These are phyloP conservation scores for Heterotilapia buettikoferi DNA, from an alignment of 2,113 vertebrate species.

Conservation along the genomic window DNA sequence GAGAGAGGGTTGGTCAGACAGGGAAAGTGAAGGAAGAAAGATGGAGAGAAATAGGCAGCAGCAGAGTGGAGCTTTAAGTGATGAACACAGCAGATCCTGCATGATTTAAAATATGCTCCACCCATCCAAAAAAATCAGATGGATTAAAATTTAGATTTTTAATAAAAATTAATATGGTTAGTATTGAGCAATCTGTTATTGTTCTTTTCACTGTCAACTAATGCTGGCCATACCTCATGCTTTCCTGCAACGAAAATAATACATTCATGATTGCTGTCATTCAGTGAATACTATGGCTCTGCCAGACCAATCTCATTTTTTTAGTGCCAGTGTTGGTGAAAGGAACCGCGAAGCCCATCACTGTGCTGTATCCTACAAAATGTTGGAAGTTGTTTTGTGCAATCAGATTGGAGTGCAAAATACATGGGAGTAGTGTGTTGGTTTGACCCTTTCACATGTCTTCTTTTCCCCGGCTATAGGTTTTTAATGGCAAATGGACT, in stretches of 20 bases:
- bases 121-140: neutral
- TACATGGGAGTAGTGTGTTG: neutral
- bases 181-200: conserved; percentile 24
- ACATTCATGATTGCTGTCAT: neutral
- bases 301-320: neutral
- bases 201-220: conserved; percentile 9
- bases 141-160: neutral
- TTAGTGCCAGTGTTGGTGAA: neutral
- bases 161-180: neutral
- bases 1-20: neutral
- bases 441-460: neutral
- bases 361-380: neutral
- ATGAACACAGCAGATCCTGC: neutral
- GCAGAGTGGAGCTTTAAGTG: neutral
- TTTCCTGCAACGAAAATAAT: conserved; percentile 14
- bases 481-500: neutral
- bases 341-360: neutral
- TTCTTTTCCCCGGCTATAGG: neutral
- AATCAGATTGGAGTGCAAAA: neutral
- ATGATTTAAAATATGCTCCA: neutral
- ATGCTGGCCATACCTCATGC: conserved; percentile 25
- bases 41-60: neutral
- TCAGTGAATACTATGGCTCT: neutral
- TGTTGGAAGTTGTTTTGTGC: neutral
- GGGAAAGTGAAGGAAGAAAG: neutral